Conservation (phyloP, 2,113 vertebrate species). For the Bolborhynchus lineola region DNA sequence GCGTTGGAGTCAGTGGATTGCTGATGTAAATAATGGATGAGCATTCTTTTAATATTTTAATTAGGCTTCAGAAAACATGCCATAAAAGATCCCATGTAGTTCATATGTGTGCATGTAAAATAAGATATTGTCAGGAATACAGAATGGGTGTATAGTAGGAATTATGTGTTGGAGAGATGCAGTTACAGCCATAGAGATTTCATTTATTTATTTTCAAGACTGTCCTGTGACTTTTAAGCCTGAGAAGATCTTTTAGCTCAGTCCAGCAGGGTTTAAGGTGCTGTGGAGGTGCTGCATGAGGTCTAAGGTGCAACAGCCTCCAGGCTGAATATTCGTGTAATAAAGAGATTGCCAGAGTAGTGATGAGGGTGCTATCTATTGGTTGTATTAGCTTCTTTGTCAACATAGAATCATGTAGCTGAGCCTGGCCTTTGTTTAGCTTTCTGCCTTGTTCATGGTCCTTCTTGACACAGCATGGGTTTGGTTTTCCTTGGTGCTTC, state of each 20-base stretch:
- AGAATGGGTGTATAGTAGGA: not conserved
- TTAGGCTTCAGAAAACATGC: not conserved
- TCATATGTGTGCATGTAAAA: not conserved
- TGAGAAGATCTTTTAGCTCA: not conserved
- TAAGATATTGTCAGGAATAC: not conserved
- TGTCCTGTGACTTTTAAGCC: not conserved
- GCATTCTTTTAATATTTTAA: not conserved
- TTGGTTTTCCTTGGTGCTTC: not conserved
- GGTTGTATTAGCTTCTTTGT: not conserved
- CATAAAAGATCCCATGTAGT: not conserved
- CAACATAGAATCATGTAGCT: not conserved
- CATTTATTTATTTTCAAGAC: not conserved
- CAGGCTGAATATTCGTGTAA: not conserved
- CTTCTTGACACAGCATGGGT: not conserved
- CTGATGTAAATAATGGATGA: rapidly evolving
- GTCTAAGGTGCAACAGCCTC: not conserved
- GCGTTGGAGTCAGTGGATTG: not conserved
- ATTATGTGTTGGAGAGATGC: not conserved
- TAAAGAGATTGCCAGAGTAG: not conserved
- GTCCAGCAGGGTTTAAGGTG: not conserved
- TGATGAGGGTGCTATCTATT: not conserved
- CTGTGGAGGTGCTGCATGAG: not conserved
- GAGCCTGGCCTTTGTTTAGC: not conserved
- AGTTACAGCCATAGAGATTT: not conserved
- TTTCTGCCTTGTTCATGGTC: not conserved